Evolutionary conservation across 1,140 invertebrate species (phyloP), one percentile per base, ranked within the genome.

Genomic region (Oryctes rhinoceros): DNA sequence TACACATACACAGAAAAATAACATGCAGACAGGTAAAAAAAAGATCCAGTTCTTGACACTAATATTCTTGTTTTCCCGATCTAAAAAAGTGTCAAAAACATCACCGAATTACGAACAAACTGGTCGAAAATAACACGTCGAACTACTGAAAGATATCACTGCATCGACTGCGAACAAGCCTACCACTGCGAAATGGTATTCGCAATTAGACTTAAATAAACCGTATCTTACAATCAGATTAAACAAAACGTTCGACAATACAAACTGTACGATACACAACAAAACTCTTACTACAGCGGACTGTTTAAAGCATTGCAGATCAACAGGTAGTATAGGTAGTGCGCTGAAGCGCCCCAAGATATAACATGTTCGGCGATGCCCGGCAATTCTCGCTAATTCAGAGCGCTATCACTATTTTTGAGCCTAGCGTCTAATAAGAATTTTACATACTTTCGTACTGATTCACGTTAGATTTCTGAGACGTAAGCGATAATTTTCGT

Each of bases 281-380:
- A 35, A 71, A 71, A 71, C 65, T 71, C 65, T 71, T 71, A 71
- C 65, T 71, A 37, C 65, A 71, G 24, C 65, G 24, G 65, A 71
- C 65, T 71, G 65, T 71, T 71, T 71, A 35, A 71, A 71, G 24
- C 65, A 71, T 71, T 71, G 35, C 65, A 37, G 35, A 71, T 71
- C 65, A 71, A 71, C 65, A 71, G 65, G 65, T 71, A 71, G 65
- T 71, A 71, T 71, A 71, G 65, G 65, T 71, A 71, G 24, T 71
- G 65, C 18, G 13, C 4, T 71, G 30, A 30, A 37, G 35, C 65
- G 35, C 65, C 24, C 35, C 65, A 71, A 71, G 65, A 71, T 35
- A 37, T 71, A 71, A 71, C 35, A 35, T 4, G 35, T 71, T 71
- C 65, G 65, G 65, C 65, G 20, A 11, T 71, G 65, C 7, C 35